These are phyloP conservation scores for Dasyornis broadbenti DNA, from an alignment of 2,113 vertebrate genomes.

Conservation along the genomic window DNA sequence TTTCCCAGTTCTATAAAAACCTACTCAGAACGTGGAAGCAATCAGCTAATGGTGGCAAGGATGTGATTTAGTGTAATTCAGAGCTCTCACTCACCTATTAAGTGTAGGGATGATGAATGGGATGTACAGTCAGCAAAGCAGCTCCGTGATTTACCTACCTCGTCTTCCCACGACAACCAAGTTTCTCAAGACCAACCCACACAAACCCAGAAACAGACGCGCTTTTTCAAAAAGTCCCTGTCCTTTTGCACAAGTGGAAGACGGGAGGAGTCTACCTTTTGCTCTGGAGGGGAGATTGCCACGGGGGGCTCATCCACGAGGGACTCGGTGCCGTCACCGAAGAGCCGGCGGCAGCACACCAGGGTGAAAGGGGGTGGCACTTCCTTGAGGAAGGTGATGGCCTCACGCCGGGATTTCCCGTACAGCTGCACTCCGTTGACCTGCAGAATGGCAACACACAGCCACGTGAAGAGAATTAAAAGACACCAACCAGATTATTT, in stretches of 20 bases:
- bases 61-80: conserved; percentile 61
- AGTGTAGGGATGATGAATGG: conserved; percentile 51
- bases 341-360: conserved; percentile 87
- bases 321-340: conserved; percentile 75
- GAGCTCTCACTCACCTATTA: conserved; percentile 59
- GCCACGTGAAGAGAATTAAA: not conserved
- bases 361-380: conserved; percentile 90
- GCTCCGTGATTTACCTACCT: conserved; percentile 55
- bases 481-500: not conserved
- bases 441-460: conserved; percentile 52
- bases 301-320: conserved; percentile 53
- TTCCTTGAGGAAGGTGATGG: conserved; percentile 88
- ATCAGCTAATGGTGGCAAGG: conserved; percentile 73
- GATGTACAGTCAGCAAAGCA: conserved; percentile 50
- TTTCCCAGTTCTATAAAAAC: conserved; percentile 9
- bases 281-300: not conserved
- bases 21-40: conserved; percentile 61
- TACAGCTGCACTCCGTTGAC: conserved; percentile 88
- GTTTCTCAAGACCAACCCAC: not conserved
- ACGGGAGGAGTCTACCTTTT: conserved; percentile 27
- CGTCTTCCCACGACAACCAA: conserved; percentile 32
- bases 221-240: not conserved
- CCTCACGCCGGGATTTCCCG: conserved; percentile 88
- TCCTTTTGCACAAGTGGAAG: not conserved
- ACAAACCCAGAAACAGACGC: not conserved